Base-by-base conservation (phyloP, 1,140 invertebrate genomes). In the Chlorops oryzae region DNA sequence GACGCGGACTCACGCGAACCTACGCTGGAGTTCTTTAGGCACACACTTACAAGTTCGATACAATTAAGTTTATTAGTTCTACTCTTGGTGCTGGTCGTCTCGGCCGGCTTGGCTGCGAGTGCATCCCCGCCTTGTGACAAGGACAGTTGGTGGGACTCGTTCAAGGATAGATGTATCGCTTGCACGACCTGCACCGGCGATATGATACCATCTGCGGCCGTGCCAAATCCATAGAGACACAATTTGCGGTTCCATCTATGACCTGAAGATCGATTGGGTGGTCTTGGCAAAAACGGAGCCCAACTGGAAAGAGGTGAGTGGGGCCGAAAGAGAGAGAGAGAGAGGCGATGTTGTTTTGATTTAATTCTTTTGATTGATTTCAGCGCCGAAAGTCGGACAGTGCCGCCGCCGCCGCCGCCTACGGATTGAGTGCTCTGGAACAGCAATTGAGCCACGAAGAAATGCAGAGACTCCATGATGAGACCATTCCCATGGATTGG, bases 401-500 rank as follows among this genome's bases (percentile, higher is more conserved):
- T n/a, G n/a, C 7, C 28, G 28, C 7, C n/a, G 62, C 58, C 52
- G 20, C 25, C 58, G 4, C 40, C 50, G 52, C 9, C 15, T 34
- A 32, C 34, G 47, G 50, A n/a, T 34, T 50, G 24, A 43, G n/a
- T n/a, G 25, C 38, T 32, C 48, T 52, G 28, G 44, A 69, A 55
- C 65, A 68, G 52, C 62, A 65, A 13, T 51, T 69, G 55, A 62
- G 58, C 34, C 63, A 62, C 41, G 65, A 69, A 54, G 63, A 68
- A 51, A 49, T 68, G 58, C 65, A 68, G 49, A 65, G 65, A 48
- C 45, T 65, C 47, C 65, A 69, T 18, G 61, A 69, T 51, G 65
- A 65, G 51, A 54, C 56, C 13, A 41, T 65, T 54, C 57, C 57
- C 1, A 48, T 66, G 34, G 66, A 82, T 59, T 83, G 81, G 81